Percentiles rank a stretch among this genome's conserved stretches.
These are phyloP conservation scores for Drepana arcuata DNA, from an alignment of 1,140 invertebrate species.

Conservation along the genomic window DNA sequence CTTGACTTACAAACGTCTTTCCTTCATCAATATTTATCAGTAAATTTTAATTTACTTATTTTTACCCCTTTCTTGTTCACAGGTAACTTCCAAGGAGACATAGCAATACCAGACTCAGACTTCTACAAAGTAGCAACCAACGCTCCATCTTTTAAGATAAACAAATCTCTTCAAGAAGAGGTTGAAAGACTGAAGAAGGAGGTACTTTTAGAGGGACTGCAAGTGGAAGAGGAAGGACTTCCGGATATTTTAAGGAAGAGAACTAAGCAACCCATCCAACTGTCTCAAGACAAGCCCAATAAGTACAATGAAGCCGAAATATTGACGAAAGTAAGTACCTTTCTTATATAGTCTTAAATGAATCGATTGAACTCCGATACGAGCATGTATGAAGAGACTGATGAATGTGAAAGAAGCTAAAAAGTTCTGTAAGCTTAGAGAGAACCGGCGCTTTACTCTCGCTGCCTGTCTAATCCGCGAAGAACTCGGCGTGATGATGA, in stretches of 20 bases:
- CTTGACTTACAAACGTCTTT: too few relatives aligned
- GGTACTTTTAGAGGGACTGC: constrained; percentile 82
- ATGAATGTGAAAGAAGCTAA: too few relatives aligned
- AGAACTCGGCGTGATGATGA: too few relatives aligned
- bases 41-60: too few relatives aligned
- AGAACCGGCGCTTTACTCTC: too few relatives aligned
- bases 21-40: too few relatives aligned
- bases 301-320: constrained; percentile 71
- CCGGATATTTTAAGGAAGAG: constrained; percentile 79
- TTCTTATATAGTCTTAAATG: background rate
- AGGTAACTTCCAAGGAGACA: constrained; percentile 87
- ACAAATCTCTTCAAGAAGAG: constrained; percentile 79
- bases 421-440: too few relatives aligned
- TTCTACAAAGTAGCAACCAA: constrained; percentile 55
- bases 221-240: constrained; percentile 86
- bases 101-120: constrained; percentile 80
- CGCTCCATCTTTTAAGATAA: constrained; percentile 69
- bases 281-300: constrained; percentile 58
- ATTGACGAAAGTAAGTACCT: constrained; percentile 44
- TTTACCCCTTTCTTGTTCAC: constrained; percentile 38
- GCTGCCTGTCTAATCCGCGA: too few relatives aligned
- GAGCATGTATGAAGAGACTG: too few relatives aligned
- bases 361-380: too few relatives aligned
- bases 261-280: constrained; percentile 73
- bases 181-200: constrained; percentile 85